Conservation (phyloP, 2,113 vertebrate genomes). For the Laticauda laticaudata region DNA sequence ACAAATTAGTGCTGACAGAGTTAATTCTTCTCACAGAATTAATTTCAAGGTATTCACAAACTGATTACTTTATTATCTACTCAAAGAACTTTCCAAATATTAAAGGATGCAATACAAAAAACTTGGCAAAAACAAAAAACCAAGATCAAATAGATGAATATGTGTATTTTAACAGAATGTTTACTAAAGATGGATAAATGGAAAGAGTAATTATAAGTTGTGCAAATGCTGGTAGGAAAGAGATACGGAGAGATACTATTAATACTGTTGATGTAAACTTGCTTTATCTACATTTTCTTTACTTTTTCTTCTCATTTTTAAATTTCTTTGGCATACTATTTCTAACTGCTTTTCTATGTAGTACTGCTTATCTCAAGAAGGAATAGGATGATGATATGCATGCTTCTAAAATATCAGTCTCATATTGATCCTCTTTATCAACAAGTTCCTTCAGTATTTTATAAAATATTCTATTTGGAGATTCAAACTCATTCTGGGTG, state of each 20-base stretch:
- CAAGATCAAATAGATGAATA: neutral
- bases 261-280: neutral
- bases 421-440: neutral
- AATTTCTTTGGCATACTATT: neutral
- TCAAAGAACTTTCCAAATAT: neutral
- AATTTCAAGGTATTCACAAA: neutral
- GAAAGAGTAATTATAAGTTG: neutral
- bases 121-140: neutral
- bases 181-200: neutral
- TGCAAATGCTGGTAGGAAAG: neutral
- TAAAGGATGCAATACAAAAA: neutral
- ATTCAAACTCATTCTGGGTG: neutral
- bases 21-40: neutral
- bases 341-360: neutral
- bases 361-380: neutral
- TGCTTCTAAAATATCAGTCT: neutral
- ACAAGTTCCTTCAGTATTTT: neutral
- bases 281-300: neutral
- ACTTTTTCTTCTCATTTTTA: neutral
- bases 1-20: neutral
- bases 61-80: neutral
- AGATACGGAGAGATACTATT: neutral
- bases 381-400: neutral
- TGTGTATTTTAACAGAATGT: neutral
- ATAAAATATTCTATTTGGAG: neutral